Evolutionary conservation across 2,797 vertebrate genomes (phyloP), one percentile per base, ranked within the genome.

Genomic region (Vireo griseus): DNA sequence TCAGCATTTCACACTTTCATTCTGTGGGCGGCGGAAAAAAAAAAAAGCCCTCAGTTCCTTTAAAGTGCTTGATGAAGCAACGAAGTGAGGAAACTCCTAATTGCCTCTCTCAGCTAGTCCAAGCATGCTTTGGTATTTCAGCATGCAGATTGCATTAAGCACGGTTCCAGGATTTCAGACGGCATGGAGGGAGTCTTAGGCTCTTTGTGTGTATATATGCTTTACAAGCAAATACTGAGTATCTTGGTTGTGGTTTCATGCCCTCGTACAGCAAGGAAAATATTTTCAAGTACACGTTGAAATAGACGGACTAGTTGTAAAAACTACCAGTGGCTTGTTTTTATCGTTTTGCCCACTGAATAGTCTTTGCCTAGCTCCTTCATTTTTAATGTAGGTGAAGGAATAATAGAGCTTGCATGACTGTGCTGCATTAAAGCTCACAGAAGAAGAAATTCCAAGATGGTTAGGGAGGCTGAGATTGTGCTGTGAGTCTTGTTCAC

Each of bases 171-270:
- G 37, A 84, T 86, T 80, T 86, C 54, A 88, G 57, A 35, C 8
- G 29, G 33, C 21, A 19, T 14, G 68, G 45, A 88, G 9, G 13
- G 44, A 81, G 42, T 88, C 58, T 84, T 39, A 79, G 55, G 33
- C 31, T 88, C 58, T 86, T 78, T 88, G 22, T 78, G 35, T 65
- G 18, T 37, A 62, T 6, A 26, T 26, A 28, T 55, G 24, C 48
- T 90, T 86, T 85, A 73, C 48, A 93, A 81, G 69, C 11, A 66
- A 80, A 52, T 42, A 5, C 12, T 40, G 25, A 84, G 25, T 25
- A 72, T 39, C 66, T 95, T 95, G 88, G n/a, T 78, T 93, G 88
- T 90, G 90, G 77, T 76, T 95, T 79, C 63, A 39, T 59, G 42
- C 6, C 40, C 15, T 31, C 8, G 1, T 19, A 42, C 7, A 76